phyloP scores from a whole-genome alignment of 2,888 invertebrate species.

The Apotomis betuletana region DNA sequence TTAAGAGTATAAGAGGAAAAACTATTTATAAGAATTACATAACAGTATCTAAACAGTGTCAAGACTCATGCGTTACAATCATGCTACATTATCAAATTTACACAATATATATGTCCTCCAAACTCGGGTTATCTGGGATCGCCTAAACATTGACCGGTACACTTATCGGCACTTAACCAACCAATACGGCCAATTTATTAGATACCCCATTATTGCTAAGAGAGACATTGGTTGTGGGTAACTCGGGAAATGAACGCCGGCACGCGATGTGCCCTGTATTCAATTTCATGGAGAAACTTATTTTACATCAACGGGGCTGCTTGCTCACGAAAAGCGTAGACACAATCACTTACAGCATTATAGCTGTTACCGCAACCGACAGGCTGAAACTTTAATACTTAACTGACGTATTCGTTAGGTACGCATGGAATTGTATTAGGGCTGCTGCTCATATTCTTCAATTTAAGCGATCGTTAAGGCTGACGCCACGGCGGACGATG shows the following conservation, averaged over 20 bases:
- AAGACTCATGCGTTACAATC: conserved; percentile 22
- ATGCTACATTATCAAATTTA: conserved; percentile 57
- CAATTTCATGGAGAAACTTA: conserved; percentile 79
- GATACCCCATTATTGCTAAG: conserved; percentile 65
- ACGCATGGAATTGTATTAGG: not conserved
- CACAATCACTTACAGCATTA: conserved; percentile 59
- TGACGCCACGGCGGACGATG: too few species aligned
- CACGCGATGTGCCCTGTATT: conserved; percentile 73
- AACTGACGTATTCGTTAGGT: conserved; percentile 6
- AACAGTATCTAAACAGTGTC: conserved; percentile 8
- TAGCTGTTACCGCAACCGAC: conserved; percentile 25
- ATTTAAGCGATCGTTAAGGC: not conserved
- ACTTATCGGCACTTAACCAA: conserved; percentile 64
- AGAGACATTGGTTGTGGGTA: conserved; percentile 70
- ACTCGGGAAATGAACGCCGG: conserved; percentile 62
- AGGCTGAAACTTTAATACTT: conserved; percentile 25
- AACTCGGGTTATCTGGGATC: conserved; percentile 67
- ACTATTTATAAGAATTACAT: conserved; percentile 5
- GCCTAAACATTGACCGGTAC: conserved; percentile 54
- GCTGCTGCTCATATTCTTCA: not conserved
- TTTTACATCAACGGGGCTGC: conserved; percentile 66
- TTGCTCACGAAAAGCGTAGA: conserved; percentile 64
- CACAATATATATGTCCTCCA: conserved; percentile 59
- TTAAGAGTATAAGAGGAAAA: not conserved
- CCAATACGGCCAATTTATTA: conserved; percentile 72